phyloP scores from a whole-genome alignment of 2,888 invertebrate genomes.

The Cataglyphis albicans region DNA sequence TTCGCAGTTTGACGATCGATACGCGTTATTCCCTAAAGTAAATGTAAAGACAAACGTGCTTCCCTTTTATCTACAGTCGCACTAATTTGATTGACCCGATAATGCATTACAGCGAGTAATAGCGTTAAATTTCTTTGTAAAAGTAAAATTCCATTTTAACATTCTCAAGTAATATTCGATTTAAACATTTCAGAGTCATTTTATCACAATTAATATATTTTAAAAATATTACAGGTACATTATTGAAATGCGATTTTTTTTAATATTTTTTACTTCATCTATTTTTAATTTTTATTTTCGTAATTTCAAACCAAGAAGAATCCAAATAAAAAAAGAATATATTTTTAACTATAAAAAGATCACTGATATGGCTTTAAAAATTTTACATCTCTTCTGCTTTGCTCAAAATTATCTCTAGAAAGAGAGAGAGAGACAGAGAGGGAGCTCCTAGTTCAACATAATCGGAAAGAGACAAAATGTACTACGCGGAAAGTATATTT shows the following conservation, averaged over 20 bases:
- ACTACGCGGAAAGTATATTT: slow-evolving; percentile 64
- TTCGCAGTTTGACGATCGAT: slow-evolving; percentile 30
- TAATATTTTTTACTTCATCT: background rate
- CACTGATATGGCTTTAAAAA: background rate
- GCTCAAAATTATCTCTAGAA: slow-evolving; percentile 21
- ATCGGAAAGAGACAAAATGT: slow-evolving; percentile 33
- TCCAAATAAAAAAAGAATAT: background rate
- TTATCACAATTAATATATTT: background rate
- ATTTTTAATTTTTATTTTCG: background rate
- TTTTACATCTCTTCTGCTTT: background rate
- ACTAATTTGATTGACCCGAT: slow-evolving; percentile 8
- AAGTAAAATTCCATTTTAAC: slow-evolving; percentile 9
- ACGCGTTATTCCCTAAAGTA: slow-evolving; percentile 30
- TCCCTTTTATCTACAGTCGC: slow-evolving; percentile 4
- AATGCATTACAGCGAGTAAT: background rate
- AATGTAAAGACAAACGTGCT: background rate
- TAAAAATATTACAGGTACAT: background rate
- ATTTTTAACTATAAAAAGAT: background rate
- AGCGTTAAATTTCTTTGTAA: slow-evolving; percentile 7
- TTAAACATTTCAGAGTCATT: background rate
- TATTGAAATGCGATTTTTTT: background rate
- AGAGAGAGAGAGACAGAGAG: background rate
- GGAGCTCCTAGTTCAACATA: slow-evolving; percentile 2
- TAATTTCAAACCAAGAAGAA: background rate
- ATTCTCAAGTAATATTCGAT: background rate